These are phyloP conservation scores for Ictalurus furcatus DNA, from an alignment of 2,113 vertebrate genomes.

Conservation along the genomic window DNA sequence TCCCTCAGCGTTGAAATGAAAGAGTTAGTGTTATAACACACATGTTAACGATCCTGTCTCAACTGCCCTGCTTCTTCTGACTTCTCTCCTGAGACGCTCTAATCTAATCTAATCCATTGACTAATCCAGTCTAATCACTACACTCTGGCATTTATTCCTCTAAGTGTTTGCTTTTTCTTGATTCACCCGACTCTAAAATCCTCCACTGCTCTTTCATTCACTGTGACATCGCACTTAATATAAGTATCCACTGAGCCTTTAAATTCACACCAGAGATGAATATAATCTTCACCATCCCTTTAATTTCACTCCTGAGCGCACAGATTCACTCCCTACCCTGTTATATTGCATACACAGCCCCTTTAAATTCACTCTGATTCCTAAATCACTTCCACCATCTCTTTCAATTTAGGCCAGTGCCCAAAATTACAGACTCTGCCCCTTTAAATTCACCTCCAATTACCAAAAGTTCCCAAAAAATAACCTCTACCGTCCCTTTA, in stretches of 20 bases:
- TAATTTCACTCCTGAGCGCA: background rate
- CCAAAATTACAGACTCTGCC: too few relatives aligned
- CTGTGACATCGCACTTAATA: background rate
- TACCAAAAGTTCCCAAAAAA: background rate
- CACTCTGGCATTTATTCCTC: background rate
- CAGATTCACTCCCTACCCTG: too few relatives aligned
- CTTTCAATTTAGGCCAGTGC: background rate
- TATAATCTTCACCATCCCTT: background rate
- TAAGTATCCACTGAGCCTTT: background rate
- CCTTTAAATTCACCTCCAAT: background rate
- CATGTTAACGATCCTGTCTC: background rate
- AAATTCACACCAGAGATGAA: background rate
- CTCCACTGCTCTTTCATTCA: background rate
- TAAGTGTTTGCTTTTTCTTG: background rate
- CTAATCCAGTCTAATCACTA: background rate
- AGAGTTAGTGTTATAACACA: background rate
- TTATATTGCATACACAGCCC: background rate
- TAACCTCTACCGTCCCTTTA: background rate
- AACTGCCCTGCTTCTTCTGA: too few relatives aligned
- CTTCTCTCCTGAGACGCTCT: background rate
- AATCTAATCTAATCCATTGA: background rate
- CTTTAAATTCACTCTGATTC: background rate
- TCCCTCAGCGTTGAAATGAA: background rate
- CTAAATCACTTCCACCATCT: constrained; percentile 10
- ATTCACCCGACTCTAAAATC: background rate